These are phyloP conservation scores for Hephaestus fuliginosus DNA, from an alignment of 2,797 vertebrate species.

Conservation along the genomic window DNA sequence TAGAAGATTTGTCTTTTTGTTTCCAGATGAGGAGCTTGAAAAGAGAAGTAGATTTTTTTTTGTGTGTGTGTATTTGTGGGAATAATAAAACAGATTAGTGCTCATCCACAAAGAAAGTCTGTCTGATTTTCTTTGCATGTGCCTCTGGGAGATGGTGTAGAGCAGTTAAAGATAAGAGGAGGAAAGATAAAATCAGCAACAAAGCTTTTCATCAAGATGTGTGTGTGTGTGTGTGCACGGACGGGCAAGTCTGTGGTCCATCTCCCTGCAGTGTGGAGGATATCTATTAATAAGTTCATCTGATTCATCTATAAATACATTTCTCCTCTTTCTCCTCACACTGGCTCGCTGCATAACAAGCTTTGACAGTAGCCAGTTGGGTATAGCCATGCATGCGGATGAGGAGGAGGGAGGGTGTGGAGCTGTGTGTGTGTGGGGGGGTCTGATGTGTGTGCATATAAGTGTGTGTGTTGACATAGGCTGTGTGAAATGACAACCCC, in stretches of 20 bases:
- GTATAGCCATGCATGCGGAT: conserved; percentile 36
- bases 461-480: too few relatives aligned
- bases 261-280: conserved; percentile 71
- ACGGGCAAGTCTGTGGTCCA: conserved; percentile 58
- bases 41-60: neutral
- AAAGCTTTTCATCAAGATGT: conserved; percentile 63
- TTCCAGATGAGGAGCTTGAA: conserved; percentile 20
- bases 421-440: too few relatives aligned
- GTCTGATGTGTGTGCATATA: too few relatives aligned
- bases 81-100: conserved; percentile 36
- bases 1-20: neutral
- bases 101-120: conserved; percentile 26
- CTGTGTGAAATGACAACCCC: too few relatives aligned
- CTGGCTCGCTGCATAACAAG: conserved; percentile 58
- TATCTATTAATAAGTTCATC: conserved; percentile 81
- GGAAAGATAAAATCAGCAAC: conserved; percentile 64
- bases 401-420: neutral
- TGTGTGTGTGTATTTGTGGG: conserved; percentile 27
- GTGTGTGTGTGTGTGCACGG: conserved; percentile 18
- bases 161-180: conserved; percentile 59
- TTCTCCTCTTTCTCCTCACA: conserved; percentile 66
- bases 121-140: conserved; percentile 18
- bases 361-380: conserved; percentile 64
- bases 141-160: conserved; percentile 49
- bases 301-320: conserved; percentile 82